phyloP scores from a whole-genome alignment of 2,797 vertebrate species.

The Centroberyx gerrardi region DNA sequence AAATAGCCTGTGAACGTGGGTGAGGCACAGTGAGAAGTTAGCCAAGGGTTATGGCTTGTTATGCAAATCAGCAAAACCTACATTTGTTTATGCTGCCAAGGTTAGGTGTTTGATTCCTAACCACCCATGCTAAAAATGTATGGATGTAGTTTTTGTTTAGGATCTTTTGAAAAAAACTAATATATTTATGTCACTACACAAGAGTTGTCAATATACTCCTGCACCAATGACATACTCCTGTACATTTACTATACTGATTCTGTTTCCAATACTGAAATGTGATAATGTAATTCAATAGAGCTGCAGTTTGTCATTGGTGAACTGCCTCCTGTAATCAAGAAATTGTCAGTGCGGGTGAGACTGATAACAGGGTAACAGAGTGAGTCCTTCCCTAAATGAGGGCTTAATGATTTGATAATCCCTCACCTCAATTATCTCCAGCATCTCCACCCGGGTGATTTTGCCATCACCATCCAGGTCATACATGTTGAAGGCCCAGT shows the following conservation, averaged over 20 bases:
- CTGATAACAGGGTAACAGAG: constrained; percentile 42
- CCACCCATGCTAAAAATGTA: neutral
- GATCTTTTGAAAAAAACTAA: neutral
- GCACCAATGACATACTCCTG: constrained; percentile 39
- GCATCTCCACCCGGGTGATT: constrained; percentile 99
- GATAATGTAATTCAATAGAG: constrained; percentile 49
- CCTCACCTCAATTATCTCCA: constrained; percentile 99
- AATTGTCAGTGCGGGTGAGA: constrained; percentile 50
- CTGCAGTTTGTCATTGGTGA: constrained; percentile 53
- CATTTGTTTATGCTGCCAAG: neutral
- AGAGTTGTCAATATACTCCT: constrained; percentile 36
- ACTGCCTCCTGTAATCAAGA: constrained; percentile 18
- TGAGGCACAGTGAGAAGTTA: constrained; percentile 56
- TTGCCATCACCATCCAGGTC: constrained; percentile 99
- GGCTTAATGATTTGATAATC: constrained; percentile 61
- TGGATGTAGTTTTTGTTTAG: neutral
- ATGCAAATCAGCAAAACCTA: constrained; percentile 39
- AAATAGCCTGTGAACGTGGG: constrained; percentile 90
- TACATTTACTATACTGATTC: constrained; percentile 51
- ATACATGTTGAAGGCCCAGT: constrained; percentile 99
- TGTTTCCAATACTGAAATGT: constrained; percentile 52
- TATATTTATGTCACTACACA: too few relatives aligned
- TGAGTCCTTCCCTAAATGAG: constrained; percentile 53
- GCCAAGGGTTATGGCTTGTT: constrained; percentile 13
- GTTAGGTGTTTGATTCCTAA: neutral